Evolutionary conservation across 2,888 invertebrate genomes (phyloP).

Genomic region (Drosophila kambysellisi): DNA sequence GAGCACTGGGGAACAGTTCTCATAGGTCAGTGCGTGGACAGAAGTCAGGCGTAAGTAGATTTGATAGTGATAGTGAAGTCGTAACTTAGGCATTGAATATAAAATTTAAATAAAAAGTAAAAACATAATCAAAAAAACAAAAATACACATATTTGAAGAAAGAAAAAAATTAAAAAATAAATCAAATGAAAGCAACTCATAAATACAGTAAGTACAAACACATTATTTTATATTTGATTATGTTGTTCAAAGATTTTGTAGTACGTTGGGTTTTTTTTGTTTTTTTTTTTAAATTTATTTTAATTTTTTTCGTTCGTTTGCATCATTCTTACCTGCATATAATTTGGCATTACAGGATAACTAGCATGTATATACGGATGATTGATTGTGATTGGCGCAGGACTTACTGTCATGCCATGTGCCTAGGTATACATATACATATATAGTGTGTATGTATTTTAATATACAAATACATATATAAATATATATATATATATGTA

Average conservation of each 20-base stretch:
- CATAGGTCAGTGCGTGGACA: conserved; percentile 29
- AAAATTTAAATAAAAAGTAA: background rate
- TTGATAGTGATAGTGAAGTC: conserved; percentile 51
- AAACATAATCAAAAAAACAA: conserved; percentile 40
- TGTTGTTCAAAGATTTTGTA: conserved; percentile 50
- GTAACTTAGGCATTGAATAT: conserved; percentile 25
- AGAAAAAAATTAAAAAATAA: conserved; percentile 26
- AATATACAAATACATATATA: conserved; percentile 22
- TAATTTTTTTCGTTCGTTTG: conserved; percentile 36
- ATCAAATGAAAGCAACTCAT: conserved; percentile 65
- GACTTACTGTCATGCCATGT: conserved; percentile 86
- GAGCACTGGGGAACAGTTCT: conserved; percentile 28
- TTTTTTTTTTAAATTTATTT: conserved; percentile 23
- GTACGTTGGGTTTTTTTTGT: conserved; percentile 38
- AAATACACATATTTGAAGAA: conserved; percentile 8
- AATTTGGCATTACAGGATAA: conserved; percentile 86
- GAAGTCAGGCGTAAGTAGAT: conserved; percentile 32
- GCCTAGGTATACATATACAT: conserved; percentile 79
- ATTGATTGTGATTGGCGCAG: conserved; percentile 86
- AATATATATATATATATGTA: conserved; percentile 48
- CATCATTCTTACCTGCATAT: conserved; percentile 85
- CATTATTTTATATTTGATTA: conserved; percentile 58
- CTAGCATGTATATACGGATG: conserved; percentile 86
- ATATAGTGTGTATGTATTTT: conserved; percentile 34
- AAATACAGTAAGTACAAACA: conserved; percentile 55